A percentile compares a stretch with the other conserved stretches of the same genome.
Conservation (phyloP, 1,140 invertebrate genomes). For the Bilobella aurantiaca region DNA sequence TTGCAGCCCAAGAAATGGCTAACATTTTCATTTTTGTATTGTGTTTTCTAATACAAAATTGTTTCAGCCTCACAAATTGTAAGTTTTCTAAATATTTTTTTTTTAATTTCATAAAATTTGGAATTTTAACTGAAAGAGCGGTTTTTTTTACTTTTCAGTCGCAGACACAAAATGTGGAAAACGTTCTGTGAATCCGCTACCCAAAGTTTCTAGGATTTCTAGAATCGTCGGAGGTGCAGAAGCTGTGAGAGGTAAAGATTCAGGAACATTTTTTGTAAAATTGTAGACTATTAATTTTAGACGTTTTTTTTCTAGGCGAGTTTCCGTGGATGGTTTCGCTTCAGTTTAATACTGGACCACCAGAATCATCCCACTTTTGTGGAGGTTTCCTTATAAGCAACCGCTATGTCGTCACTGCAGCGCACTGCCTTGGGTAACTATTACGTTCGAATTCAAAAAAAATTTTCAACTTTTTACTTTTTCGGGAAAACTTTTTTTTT, state of each 20-base stretch:
- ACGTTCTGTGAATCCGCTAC: background rate
- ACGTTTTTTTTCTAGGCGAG: background rate
- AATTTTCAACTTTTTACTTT: too few relatives aligned
- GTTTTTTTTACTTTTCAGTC: background rate
- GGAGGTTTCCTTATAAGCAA: slow-evolving; percentile 9
- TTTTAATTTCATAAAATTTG: too few relatives aligned
- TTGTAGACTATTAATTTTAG: background rate
- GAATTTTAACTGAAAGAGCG: too few relatives aligned
- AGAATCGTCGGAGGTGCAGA: slow-evolving; percentile 3
- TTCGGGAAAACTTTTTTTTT: too few relatives aligned
- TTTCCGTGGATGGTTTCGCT: slow-evolving; percentile 12
- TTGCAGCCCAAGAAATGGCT: too few relatives aligned
- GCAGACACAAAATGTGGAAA: slow-evolving; percentile 6
- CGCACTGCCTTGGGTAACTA: slow-evolving; percentile 3
- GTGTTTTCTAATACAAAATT: background rate
- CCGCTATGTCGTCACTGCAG: background rate
- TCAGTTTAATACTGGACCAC: background rate
- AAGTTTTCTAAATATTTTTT: too few relatives aligned
- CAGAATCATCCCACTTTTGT: slow-evolving; percentile 1
- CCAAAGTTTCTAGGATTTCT: slow-evolving; percentile 1
- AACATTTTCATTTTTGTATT: too few relatives aligned
- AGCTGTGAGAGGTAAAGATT: background rate
- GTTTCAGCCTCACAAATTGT: slow-evolving; percentile 2
- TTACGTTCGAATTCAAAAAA: too few relatives aligned
- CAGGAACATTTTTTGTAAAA: background rate